A percentile compares a stretch with the other conserved stretches of the same genome.
Conservation (phyloP, 2,797 vertebrate species). For the Cynopterus sphinx region DNA sequence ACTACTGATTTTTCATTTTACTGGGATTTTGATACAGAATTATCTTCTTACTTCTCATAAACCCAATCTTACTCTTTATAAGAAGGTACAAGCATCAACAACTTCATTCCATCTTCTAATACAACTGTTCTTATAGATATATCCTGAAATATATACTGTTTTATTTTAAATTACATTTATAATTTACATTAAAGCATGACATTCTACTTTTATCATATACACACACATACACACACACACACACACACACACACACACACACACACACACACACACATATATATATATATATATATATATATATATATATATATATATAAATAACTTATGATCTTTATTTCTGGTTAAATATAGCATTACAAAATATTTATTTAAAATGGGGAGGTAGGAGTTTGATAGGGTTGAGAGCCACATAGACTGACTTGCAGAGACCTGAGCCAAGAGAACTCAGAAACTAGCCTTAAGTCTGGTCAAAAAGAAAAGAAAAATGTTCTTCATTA, state of each 20-base stretch:
- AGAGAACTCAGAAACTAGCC: background rate
- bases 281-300: too few relatives aligned
- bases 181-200: background rate
- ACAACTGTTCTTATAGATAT: background rate
- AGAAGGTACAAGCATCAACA: background rate
- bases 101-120: background rate
- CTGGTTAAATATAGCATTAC: background rate
- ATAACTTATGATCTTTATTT: background rate
- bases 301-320: background rate
- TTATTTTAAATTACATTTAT: background rate
- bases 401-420: background rate
- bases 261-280: too few relatives aligned
- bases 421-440: background rate
- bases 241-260: too few relatives aligned
- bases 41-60: slow-evolving; percentile 18
- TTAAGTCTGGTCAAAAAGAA: background rate
- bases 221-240: too few relatives aligned
- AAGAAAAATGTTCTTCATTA: slow-evolving; percentile 17
- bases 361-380: slow-evolving; percentile 3
- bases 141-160: background rate
- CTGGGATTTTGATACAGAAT: background rate
- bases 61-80: background rate
- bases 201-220: background rate
- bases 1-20: slow-evolving; percentile 23
- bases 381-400: background rate